Conservation (phyloP, 2,888 invertebrate genomes). For the Calameuta pallipes region DNA sequence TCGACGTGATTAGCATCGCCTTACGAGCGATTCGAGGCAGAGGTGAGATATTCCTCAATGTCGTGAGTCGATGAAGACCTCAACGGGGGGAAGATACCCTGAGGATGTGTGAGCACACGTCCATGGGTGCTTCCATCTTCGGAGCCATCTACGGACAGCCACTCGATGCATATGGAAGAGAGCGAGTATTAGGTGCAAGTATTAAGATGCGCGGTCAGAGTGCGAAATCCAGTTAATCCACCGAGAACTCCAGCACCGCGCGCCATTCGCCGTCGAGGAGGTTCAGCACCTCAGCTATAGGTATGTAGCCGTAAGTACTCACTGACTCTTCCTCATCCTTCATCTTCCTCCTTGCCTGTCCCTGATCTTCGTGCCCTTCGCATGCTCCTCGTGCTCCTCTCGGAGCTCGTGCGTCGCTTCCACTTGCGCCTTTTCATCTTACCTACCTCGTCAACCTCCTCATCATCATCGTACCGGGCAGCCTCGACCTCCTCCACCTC, state of each 20-base stretch:
- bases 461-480: background rate
- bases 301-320: background rate
- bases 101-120: background rate
- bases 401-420: background rate
- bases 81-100: slow-evolving; percentile 29
- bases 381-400: no score
- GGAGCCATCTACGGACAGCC: background rate
- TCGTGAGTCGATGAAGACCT: slow-evolving; percentile 58
- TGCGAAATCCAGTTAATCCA: slow-evolving; percentile 42
- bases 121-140: background rate
- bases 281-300: background rate
- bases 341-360: background rate
- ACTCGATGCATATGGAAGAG: background rate
- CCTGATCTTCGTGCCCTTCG: background rate
- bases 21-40: slow-evolving; percentile 47
- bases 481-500: background rate
- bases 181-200: background rate
- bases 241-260: slow-evolving; percentile 3
- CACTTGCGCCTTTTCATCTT: background rate
- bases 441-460: background rate
- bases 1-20: slow-evolving; percentile 43
- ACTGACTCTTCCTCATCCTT: background rate
- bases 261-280: background rate
- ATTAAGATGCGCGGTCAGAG: slow-evolving; percentile 39
- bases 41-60: slow-evolving; percentile 58